Percentiles rank a stretch among this genome's conserved stretches.
Conservation (phyloP, 2,888 invertebrate species). For the Erebia palarica region DNA sequence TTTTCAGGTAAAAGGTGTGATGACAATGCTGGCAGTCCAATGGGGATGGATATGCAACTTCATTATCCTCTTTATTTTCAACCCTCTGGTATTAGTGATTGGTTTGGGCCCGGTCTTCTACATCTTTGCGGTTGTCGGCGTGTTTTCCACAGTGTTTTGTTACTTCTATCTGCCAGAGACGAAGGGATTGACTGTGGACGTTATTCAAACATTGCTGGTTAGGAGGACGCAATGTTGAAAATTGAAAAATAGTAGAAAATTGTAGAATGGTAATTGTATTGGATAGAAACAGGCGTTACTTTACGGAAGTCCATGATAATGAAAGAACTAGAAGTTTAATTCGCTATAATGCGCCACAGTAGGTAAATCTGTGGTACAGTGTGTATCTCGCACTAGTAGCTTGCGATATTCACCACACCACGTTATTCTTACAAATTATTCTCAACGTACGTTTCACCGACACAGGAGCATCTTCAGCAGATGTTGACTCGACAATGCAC, state of each 20-base stretch:
- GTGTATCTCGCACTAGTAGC: too few species aligned
- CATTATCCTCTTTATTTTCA: conserved; percentile 55
- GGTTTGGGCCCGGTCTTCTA: conserved; percentile 60
- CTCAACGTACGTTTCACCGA: too few species aligned
- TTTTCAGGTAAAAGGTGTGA: conserved; percentile 55
- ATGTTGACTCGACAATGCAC: too few species aligned
- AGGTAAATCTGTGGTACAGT: too few species aligned
- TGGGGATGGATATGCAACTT: conserved; percentile 61
- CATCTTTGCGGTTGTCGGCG: conserved; percentile 52
- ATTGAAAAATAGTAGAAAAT: not conserved
- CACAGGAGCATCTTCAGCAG: too few species aligned
- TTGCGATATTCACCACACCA: too few species aligned
- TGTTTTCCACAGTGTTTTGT: conserved; percentile 49
- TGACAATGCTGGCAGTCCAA: conserved; percentile 56
- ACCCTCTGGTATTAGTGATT: conserved; percentile 49
- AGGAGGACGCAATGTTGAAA: conserved; percentile 34
- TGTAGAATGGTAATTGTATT: too few species aligned
- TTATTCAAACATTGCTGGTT: conserved; percentile 53
- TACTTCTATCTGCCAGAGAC: conserved; percentile 57
- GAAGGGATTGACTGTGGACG: conserved; percentile 57
- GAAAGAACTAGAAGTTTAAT: too few species aligned
- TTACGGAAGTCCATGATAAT: too few species aligned
- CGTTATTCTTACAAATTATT: too few species aligned
- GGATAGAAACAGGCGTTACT: too few species aligned
- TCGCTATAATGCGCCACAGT: too few species aligned